phyloP scores from a whole-genome alignment of 1,140 invertebrate species.

The Drosophila novamexicana region DNA sequence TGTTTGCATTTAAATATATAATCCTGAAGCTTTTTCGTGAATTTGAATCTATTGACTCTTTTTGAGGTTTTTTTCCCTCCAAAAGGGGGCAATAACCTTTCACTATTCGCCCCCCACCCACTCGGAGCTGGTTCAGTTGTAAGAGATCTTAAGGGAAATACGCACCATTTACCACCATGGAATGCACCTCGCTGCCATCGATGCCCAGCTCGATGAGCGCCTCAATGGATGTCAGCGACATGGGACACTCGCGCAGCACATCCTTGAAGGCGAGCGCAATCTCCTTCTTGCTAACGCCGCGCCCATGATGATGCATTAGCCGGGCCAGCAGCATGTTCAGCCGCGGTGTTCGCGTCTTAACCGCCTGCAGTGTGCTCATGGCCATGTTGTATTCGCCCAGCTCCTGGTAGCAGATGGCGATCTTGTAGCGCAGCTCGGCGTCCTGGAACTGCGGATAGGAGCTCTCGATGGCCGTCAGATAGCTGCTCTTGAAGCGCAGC shows the following conservation, averaged over 20 bases:
- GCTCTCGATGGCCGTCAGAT: conserved; percentile 61
- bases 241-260: conserved; percentile 90
- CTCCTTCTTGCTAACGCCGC: conserved; percentile 88
- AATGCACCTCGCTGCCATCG: conserved; percentile 89
- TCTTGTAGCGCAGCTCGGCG: conserved; percentile 89
- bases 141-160: background rate
- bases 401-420: conserved; percentile 88
- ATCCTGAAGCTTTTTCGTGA: no score
- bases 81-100: no score
- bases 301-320: conserved; percentile 87
- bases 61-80: no score
- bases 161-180: conserved; percentile 87
- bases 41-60: no score
- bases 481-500: conserved; percentile 58
- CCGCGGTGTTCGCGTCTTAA: conserved; percentile 89
- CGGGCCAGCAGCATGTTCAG: conserved; percentile 90
- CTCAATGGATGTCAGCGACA: conserved; percentile 89
- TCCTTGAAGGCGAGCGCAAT: conserved; percentile 91
- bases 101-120: no score
- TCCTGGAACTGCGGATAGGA: conserved; percentile 85
- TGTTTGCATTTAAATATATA: no score
- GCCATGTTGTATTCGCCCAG: conserved; percentile 88
- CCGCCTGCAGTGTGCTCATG: conserved; percentile 88
- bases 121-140: no score
- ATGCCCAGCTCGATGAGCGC: conserved; percentile 89